Base-by-base conservation (phyloP, 1,140 invertebrate species). In the Drosophila lacteicornis region DNA sequence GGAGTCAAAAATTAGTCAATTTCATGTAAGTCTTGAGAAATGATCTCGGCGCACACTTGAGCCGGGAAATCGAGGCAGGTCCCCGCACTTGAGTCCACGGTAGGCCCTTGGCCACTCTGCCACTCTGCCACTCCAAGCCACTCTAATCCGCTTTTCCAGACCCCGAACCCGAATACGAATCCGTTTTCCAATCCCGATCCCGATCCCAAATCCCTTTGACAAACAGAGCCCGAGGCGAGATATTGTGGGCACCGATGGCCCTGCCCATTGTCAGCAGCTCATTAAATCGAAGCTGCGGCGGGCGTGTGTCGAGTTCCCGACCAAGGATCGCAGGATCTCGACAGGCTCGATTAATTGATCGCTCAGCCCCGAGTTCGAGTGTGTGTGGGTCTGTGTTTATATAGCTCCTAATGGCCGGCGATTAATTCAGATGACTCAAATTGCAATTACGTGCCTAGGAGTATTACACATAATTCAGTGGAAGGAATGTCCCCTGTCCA, bases 1-100 rank as follows among this genome's bases (percentile, higher is more conserved):
- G 63, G 46, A 61, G 22, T 71, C 46, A 43, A 79, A 91, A 91
- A 91, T 91, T 91, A 91, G 88, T 91, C 88, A 91, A 91, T 91
- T 88, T 88, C 81, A 91, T 88, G 81, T 88, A 91, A 91, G 85
- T 51, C 70, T 91, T 58, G 67, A 75, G 75, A 78, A 75, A 74
- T 71, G 60, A 68, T 81, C 55, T 61, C 40, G 36, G 58, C 66
- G n/a, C 53, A 62, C 80, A 79, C 82, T 86, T 87, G 80, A 88
- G 68, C 68, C 55, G 38, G 51, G 42, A 60, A 79, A 74, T 70
- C 53, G 55, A 62, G 77, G 76, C 80, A 74, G 84, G 85, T 90
- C 70, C 63, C 70, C 63, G 65, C 77, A 79, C 65, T 83, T 75
- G 65, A 79, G 19, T 22, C 19, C 19, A 86, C 82, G 65, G 82